phyloP scores from a whole-genome alignment of 2,113 vertebrate species.

The Bambusicola thoracicus region DNA sequence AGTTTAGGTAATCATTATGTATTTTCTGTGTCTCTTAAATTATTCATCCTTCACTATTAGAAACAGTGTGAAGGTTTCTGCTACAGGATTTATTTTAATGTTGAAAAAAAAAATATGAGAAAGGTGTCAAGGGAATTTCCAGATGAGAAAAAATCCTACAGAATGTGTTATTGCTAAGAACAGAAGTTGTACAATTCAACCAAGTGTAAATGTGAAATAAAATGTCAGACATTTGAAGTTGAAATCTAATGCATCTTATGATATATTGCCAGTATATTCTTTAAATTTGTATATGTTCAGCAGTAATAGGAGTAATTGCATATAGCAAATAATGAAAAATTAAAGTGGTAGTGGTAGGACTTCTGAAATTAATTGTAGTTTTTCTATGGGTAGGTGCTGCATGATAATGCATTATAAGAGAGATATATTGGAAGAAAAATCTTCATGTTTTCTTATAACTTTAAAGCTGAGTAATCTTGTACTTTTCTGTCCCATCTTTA shows the following conservation, averaged over 20 bases:
- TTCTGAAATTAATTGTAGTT: not conserved
- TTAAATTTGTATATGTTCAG: not conserved
- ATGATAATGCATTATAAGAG: not conserved
- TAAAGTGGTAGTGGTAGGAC: not conserved
- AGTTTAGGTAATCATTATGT: not conserved
- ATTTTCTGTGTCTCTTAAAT: not conserved
- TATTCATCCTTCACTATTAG: not conserved
- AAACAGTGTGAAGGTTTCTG: not conserved
- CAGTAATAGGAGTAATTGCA: not conserved
- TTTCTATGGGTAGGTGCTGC: not conserved
- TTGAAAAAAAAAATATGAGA: not conserved
- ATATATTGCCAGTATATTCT: not conserved
- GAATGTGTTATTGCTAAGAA: not conserved
- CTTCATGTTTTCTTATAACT: not conserved
- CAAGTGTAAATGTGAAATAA: conserved; percentile 9
- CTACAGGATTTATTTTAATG: not conserved
- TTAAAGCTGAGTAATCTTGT: not conserved
- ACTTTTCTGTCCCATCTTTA: not conserved
- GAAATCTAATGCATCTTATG: not conserved
- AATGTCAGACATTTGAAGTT: not conserved
- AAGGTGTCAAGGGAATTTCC: not conserved
- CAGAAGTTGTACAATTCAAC: not conserved
- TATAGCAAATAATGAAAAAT: not conserved
- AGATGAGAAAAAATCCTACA: not conserved
- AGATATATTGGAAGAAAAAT: not conserved